phyloP scores from a whole-genome alignment of 2,888 invertebrate species.

The Tenthredo mesomela region DNA sequence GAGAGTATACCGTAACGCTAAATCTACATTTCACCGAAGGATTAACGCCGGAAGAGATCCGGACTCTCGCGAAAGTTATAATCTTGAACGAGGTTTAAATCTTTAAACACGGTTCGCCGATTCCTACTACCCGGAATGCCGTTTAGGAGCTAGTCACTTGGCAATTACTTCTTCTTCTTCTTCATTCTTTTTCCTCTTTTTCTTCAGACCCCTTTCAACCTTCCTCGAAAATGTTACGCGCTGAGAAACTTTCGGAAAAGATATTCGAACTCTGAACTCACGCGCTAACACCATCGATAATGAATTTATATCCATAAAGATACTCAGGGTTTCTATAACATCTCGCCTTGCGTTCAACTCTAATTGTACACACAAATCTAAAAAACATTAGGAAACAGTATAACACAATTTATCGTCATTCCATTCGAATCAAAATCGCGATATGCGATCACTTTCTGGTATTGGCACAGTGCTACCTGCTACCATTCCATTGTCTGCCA shows the following conservation, averaged over 20 bases:
- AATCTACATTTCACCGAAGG: constrained; percentile 42
- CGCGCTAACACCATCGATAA: neutral
- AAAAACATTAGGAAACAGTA: neutral
- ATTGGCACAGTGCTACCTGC: neutral
- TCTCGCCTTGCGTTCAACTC: neutral
- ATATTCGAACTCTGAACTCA: constrained; percentile 12
- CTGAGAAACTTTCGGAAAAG: neutral
- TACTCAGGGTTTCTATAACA: neutral
- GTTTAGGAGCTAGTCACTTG: constrained; percentile 28
- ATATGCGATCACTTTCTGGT: neutral
- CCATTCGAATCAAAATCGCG: neutral
- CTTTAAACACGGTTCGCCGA: constrained; percentile 46
- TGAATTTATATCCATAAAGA: neutral
- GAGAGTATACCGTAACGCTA: constrained; percentile 20
- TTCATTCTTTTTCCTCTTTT: neutral
- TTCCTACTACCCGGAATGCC: constrained; percentile 3
- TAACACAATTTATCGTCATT: neutral
- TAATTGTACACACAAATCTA: neutral
- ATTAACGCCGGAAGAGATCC: constrained; percentile 36
- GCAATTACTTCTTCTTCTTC: neutral
- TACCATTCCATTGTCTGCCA: neutral
- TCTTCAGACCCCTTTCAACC: neutral
- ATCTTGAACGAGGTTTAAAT: constrained; percentile 50
- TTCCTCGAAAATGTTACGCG: neutral
- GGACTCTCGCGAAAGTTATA: constrained; percentile 29